phyloP scores from a whole-genome alignment of 2,113 vertebrate species.

The Regulus satrapa region DNA sequence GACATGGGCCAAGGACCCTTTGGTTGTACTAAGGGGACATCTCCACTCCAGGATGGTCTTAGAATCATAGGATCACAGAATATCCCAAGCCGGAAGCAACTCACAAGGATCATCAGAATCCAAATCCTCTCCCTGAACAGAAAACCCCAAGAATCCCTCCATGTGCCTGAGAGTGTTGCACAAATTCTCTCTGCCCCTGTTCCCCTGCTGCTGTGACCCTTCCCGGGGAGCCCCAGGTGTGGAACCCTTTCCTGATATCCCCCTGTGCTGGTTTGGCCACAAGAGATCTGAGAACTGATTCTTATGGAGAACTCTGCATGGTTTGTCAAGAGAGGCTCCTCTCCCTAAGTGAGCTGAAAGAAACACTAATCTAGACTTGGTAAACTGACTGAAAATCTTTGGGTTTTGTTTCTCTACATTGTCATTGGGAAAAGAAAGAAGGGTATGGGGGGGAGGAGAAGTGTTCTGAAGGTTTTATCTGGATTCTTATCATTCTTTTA shows the following conservation, averaged over 20 bases:
- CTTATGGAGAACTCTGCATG: no score
- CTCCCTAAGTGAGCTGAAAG: no score
- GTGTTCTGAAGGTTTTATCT: no score
- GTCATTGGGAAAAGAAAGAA: no score
- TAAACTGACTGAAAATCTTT: no score
- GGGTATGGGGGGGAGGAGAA: no score
- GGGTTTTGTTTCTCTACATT: no score
- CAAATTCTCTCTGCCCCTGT: neutral
- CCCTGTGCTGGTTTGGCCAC: no score
- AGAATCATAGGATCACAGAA: neutral
- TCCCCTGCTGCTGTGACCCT: neutral
- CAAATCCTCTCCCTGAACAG: neutral
- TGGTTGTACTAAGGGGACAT: neutral
- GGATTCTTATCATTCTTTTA: no score
- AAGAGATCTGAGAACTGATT: no score
- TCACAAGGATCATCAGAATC: neutral
- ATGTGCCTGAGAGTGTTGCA: fast-evolving
- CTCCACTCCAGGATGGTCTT: neutral
- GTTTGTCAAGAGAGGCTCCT: no score
- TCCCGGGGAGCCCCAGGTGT: neutral
- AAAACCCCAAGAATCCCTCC: neutral
- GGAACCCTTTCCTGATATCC: neutral
- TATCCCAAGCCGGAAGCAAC: neutral
- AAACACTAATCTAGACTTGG: no score
- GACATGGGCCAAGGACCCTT: neutral